Conservation (phyloP, 1,140 invertebrate species). For the Aphis gossypii region DNA sequence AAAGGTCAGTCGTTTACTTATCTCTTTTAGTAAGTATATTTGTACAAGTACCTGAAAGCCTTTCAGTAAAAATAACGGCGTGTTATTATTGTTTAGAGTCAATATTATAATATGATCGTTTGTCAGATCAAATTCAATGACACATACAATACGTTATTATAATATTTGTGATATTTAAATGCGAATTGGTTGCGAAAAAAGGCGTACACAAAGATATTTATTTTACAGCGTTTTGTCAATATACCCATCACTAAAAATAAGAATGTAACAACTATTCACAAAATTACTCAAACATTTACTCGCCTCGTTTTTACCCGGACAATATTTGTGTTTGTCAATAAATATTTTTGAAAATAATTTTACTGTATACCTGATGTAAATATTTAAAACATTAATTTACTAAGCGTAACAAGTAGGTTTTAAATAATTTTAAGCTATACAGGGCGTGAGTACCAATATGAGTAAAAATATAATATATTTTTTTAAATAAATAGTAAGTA, state of each 20-base stretch:
- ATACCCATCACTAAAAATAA: neutral
- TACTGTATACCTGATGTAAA: neutral
- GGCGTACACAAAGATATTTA: neutral
- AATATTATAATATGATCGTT: conserved; percentile 77
- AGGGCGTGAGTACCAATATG: neutral
- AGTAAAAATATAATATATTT: neutral
- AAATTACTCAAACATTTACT: neutral
- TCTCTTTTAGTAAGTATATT: neutral
- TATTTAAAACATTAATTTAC: neutral
- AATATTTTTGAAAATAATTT: neutral
- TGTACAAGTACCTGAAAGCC: conserved; percentile 80
- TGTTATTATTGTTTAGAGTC: conserved; percentile 93
- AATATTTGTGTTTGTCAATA: neutral
- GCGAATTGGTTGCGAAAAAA: neutral
- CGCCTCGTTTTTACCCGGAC: neutral
- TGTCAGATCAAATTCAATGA: conserved; percentile 83
- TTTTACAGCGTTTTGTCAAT: neutral
- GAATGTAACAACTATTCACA: neutral
- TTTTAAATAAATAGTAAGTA: neutral
- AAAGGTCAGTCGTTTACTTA: neutral
- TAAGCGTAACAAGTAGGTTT: neutral
- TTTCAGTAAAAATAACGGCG: conserved; percentile 71
- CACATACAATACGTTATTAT: conserved; percentile 40
- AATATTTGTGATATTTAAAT: conserved; percentile 37
- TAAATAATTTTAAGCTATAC: neutral